phyloP scores from a whole-genome alignment of 2,888 invertebrate genomes.

The Apotomis turbidana region DNA sequence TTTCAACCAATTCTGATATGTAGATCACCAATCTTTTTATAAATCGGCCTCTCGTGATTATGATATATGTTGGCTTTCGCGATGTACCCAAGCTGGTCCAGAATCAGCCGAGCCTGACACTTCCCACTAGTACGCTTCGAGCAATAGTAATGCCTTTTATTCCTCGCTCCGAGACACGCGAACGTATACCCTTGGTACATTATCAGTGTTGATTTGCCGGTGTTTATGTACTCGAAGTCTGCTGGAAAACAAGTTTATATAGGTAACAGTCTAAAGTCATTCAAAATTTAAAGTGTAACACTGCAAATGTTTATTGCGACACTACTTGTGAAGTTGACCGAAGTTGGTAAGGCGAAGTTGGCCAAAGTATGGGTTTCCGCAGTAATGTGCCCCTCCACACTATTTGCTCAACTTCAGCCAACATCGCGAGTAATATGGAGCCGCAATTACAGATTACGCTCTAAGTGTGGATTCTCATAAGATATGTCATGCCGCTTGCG shows the following conservation, averaged over 20 bases:
- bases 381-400: too few relatives aligned
- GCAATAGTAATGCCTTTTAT: slow-evolving; percentile 8
- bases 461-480: too few relatives aligned
- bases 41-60: slow-evolving; percentile 36
- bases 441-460: too few relatives aligned
- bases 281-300: too few relatives aligned
- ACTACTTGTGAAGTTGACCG: too few relatives aligned
- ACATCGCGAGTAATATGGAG: too few relatives aligned
- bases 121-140: slow-evolving; percentile 42
- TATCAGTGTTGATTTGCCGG: slow-evolving; percentile 36
- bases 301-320: too few relatives aligned
- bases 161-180: slow-evolving; percentile 45
- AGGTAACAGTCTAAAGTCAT: too few relatives aligned
- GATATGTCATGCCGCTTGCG: too few relatives aligned
- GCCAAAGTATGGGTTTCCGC: too few relatives aligned
- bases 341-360: too few relatives aligned
- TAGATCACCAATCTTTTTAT: slow-evolving; percentile 5
- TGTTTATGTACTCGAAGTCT: slow-evolving; percentile 6
- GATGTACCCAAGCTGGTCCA: slow-evolving; percentile 32
- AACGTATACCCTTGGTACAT: slow-evolving; percentile 48
- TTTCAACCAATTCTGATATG: slow-evolving; percentile 7
- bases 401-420: too few relatives aligned
- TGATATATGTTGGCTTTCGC: slow-evolving; percentile 15
- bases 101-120: slow-evolving; percentile 43
- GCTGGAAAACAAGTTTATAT: slow-evolving; percentile 3